phyloP scores from a whole-genome alignment of 37 sponge, comb jelly and placozoan genomes.

The Oscarella lobularis region DNA sequence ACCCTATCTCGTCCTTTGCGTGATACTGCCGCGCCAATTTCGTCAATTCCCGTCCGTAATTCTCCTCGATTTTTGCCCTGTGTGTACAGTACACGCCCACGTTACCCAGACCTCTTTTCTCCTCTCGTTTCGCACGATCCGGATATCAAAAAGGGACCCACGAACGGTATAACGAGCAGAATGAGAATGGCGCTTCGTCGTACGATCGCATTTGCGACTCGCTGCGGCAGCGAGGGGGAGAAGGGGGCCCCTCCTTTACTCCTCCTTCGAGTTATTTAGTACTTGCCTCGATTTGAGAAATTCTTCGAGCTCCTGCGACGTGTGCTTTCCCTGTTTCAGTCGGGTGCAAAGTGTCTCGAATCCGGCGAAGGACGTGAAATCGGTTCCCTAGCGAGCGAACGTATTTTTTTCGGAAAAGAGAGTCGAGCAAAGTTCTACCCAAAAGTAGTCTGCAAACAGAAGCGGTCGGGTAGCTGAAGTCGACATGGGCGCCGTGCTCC shows the following conservation, averaged over 20 bases:
- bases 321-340: neutral
- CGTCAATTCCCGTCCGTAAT: slow-evolving; percentile 51
- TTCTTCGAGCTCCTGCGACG: neutral
- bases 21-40: slow-evolving; percentile 31
- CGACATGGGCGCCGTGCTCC: neutral
- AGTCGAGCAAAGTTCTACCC: neutral
- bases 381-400: neutral
- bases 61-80: slow-evolving; percentile 62
- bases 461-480: neutral
- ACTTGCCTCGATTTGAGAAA: neutral
- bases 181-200: no score
- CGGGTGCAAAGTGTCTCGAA: neutral
- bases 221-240: no score
- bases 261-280: no score
- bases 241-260: neutral
- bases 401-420: no score
- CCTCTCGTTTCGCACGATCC: no score
- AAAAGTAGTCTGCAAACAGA: neutral
- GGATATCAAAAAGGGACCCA: no score
- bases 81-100: no score
- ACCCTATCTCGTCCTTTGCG: slow-evolving; percentile 83
- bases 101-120: no score
- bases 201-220: no score
- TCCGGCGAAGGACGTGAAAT: neutral
- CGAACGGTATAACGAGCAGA: no score